These are phyloP conservation scores for Trypoxylus dichotomus DNA, from an alignment of 1,140 invertebrate species.

Conservation along the genomic window DNA sequence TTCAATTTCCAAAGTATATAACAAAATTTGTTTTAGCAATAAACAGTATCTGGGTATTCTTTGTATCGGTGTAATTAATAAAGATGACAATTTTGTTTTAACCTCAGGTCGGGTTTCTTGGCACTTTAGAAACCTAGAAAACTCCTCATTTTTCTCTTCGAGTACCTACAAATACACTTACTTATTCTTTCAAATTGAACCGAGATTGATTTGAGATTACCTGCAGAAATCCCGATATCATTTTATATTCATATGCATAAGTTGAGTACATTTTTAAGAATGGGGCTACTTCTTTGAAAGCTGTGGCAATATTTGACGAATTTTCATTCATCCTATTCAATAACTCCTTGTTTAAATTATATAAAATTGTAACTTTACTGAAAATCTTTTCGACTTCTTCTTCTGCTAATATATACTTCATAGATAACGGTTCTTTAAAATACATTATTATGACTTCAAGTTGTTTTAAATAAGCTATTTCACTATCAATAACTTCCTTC, in stretches of 20 bases:
- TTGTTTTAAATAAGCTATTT: conserved; percentile 70
- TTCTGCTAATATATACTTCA: conserved; percentile 59
- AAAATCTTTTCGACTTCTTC: conserved; percentile 63
- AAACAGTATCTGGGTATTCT: conserved; percentile 75
- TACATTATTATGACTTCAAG: conserved; percentile 68
- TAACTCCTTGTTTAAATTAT: conserved; percentile 70
- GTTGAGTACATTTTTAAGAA: conserved; percentile 79
- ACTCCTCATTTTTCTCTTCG: conserved; percentile 60
- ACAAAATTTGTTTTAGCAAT: conserved; percentile 68
- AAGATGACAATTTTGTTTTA: conserved; percentile 66
- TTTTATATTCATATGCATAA: conserved; percentile 75
- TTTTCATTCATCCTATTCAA: conserved; percentile 64
- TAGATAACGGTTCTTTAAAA: conserved; percentile 68
- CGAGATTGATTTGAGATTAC: conserved; percentile 44
- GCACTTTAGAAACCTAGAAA: conserved; percentile 62
- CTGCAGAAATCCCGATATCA: conserved; percentile 60
- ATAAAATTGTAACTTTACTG: conserved; percentile 71
- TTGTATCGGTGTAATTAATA: conserved; percentile 77
- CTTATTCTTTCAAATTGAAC: background rate
- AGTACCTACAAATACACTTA: conserved; percentile 56
- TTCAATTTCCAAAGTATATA: conserved; percentile 63
- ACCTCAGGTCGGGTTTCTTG: conserved; percentile 75
- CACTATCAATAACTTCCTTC: conserved; percentile 72
- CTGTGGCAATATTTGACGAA: conserved; percentile 63
- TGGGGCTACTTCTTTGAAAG: conserved; percentile 71